Conservation (phyloP, 2,113 vertebrate genomes). For the Thryonomys swinderianus region DNA sequence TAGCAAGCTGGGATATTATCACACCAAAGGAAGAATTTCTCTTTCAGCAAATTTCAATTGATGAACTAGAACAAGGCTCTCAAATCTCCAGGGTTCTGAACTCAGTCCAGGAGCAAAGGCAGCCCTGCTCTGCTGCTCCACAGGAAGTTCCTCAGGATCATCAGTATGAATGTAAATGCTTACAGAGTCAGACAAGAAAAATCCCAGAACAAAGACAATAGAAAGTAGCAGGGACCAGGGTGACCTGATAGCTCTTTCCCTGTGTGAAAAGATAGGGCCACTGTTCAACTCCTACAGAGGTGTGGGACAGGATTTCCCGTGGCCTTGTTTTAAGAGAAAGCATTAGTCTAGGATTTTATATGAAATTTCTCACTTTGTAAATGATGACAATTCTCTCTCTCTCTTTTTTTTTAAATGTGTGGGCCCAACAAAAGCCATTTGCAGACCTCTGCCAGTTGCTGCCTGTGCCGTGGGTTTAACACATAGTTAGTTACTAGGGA, state of each 20-base stretch:
- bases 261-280: not conserved
- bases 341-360: not conserved
- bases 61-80: conserved; percentile 13
- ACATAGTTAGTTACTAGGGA: not conserved
- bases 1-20: not conserved
- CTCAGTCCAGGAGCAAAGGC: not conserved
- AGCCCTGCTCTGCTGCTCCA: not conserved
- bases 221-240: not conserved
- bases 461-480: conserved; percentile 24
- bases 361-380: conserved; percentile 56
- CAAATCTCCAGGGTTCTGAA: conserved; percentile 30
- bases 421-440: conserved; percentile 50
- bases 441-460: conserved; percentile 23
- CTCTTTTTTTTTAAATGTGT: no score
- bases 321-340: conserved; percentile 47
- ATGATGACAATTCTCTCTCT: no score
- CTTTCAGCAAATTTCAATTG: not conserved
- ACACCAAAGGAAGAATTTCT: not conserved
- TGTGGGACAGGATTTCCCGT: not conserved
- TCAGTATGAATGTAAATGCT: not conserved
- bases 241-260: not conserved
- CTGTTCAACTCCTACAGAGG: not conserved
- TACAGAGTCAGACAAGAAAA: not conserved
- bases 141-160: not conserved
- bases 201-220: not conserved